These are phyloP conservation scores for Pseudachorutes palmiensis DNA, from an alignment of 1,140 invertebrate genomes.

Conservation along the genomic window DNA sequence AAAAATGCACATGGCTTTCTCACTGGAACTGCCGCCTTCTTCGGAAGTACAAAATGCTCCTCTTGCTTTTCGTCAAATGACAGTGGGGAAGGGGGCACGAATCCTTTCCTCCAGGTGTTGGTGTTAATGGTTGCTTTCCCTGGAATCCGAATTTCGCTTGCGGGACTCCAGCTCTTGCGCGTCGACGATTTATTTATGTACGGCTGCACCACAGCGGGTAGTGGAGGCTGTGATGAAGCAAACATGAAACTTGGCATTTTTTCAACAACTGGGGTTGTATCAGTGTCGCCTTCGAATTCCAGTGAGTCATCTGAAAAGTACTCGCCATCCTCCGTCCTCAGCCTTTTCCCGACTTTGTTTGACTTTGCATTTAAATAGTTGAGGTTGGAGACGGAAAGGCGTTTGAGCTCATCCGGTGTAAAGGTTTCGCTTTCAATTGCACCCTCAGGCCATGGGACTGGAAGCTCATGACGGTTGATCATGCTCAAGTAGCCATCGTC, in stretches of 20 bases:
- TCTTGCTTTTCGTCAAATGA: background rate
- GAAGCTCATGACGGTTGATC: conserved; percentile 32
- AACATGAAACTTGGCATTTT: conserved; percentile 2
- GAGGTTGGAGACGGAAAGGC: conserved; percentile 20
- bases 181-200: conserved; percentile 10
- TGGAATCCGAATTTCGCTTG: background rate
- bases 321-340: conserved; percentile 23
- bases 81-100: background rate
- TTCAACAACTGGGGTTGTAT: background rate
- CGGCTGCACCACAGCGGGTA: background rate
- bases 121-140: background rate
- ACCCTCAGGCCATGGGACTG: conserved; percentile 34
- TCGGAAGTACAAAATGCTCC: background rate
- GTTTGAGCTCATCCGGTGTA: conserved; percentile 30
- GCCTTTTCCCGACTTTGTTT: background rate
- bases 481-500: conserved; percentile 38
- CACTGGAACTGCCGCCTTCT: conserved; percentile 5
- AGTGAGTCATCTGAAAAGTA: conserved; percentile 37
- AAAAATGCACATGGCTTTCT: conserved; percentile 35
- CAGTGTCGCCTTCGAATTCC: conserved; percentile 21
- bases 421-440: conserved; percentile 36
- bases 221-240: background rate
- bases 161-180: conserved; percentile 5
- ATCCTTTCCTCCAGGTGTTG: conserved; percentile 2
- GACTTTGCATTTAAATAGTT: background rate